A percentile compares a stretch with the other conserved stretches of the same genome.
phyloP scores from a whole-genome alignment of 2,797 vertebrate genomes.

The Pteronotus mesoamericanus region DNA sequence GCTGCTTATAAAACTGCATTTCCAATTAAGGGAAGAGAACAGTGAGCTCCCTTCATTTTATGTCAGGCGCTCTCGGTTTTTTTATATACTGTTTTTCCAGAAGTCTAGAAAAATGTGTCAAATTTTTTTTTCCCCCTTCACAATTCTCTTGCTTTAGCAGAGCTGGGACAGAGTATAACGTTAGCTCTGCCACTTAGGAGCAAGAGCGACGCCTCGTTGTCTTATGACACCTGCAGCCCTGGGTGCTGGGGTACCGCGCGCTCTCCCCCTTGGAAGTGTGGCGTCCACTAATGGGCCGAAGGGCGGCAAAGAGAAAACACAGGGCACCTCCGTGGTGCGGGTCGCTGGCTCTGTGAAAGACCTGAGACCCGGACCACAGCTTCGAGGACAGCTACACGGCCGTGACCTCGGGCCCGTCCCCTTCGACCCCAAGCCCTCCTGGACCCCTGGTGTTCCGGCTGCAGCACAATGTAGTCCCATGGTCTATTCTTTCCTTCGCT shows the following conservation, averaged over 20 bases:
- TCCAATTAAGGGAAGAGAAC: conserved; percentile 62
- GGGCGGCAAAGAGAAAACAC: background rate
- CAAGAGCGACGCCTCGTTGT: conserved; percentile 7
- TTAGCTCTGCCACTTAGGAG: conserved; percentile 45
- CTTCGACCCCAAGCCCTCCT: no score
- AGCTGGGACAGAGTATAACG: conserved; percentile 59
- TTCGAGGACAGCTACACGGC: background rate
- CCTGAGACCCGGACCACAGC: background rate
- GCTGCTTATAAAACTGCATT: conserved; percentile 44
- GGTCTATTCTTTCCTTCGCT: no score
- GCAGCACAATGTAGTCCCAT: no score
- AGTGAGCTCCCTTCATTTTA: conserved; percentile 47
- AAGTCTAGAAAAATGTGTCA: conserved; percentile 59
- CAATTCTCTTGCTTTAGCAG: conserved; percentile 24
- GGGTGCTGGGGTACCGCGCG: background rate
- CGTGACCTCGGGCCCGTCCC: background rate
- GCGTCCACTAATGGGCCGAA: background rate
- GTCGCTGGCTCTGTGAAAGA: conserved; percentile 11
- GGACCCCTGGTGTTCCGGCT: background rate
- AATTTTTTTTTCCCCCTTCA: conserved; percentile 40
- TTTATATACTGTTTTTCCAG: conserved; percentile 47
- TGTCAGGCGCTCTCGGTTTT: conserved; percentile 40
- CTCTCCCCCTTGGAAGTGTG: background rate
- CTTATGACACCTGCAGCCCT: conserved; percentile 31
- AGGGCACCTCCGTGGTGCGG: background rate